phyloP scores from a whole-genome alignment of 2,888 invertebrate species.

The Mesopsocus fuscifrons region DNA sequence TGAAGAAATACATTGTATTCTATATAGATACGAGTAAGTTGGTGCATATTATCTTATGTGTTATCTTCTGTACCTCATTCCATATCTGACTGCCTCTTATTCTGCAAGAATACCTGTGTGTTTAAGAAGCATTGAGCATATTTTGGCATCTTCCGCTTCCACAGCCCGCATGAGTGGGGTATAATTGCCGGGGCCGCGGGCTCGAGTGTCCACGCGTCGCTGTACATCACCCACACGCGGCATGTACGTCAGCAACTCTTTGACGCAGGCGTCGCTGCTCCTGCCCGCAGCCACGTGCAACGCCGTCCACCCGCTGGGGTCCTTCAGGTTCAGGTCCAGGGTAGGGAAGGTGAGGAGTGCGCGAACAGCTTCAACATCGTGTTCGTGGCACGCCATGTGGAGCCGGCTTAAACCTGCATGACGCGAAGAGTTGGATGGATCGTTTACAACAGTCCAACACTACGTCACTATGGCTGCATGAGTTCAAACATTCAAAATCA shows the following conservation, averaged over 20 bases:
- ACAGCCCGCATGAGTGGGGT: constrained; percentile 6
- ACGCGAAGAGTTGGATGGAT: too few relatives aligned
- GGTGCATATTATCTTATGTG: too few relatives aligned
- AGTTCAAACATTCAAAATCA: background rate
- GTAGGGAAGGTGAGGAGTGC: background rate
- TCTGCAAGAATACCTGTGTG: constrained; percentile 8
- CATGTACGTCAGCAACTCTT: background rate
- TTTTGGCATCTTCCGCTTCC: background rate
- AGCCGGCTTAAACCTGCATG: background rate
- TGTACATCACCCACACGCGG: background rate
- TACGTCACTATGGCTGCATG: too few relatives aligned
- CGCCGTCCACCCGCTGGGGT: background rate
- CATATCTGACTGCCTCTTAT: too few relatives aligned
- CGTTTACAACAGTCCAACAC: too few relatives aligned
- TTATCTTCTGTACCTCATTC: too few relatives aligned
- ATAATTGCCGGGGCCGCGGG: background rate
- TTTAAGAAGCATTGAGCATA: constrained; percentile 1
- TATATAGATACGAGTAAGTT: too few relatives aligned
- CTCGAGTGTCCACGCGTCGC: constrained; percentile 1
- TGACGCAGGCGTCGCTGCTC: background rate
- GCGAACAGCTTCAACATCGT: background rate
- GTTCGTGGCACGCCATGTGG: background rate
- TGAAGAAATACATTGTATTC: too few relatives aligned
- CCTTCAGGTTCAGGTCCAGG: background rate
- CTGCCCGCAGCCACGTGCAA: background rate